Conservation (phyloP, 2,888 invertebrate genomes). For the Steinernema carpocapsae region DNA sequence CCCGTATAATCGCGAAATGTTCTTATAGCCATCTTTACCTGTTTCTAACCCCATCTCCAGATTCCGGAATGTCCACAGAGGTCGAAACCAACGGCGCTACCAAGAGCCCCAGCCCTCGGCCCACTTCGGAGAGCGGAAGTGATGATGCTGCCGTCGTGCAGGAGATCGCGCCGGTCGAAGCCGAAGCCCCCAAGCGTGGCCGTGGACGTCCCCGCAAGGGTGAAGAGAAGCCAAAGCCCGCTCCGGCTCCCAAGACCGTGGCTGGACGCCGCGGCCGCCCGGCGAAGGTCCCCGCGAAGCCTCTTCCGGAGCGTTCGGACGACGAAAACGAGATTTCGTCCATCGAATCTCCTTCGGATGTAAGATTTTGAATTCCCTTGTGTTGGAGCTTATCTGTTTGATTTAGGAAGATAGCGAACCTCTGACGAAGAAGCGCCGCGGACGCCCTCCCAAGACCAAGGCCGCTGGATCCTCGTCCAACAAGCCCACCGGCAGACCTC, state of each 20-base stretch:
- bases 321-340: background rate
- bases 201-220: constrained; percentile 16
- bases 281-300: background rate
- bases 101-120: background rate
- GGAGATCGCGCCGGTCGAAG: background rate
- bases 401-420: too few relatives aligned
- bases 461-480: background rate
- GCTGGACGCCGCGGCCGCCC: background rate
- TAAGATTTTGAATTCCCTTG: background rate
- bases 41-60: too few relatives aligned
- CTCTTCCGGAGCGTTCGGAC: background rate
- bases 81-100: constrained; percentile 13
- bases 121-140: background rate
- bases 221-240: background rate
- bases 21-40: too few relatives aligned
- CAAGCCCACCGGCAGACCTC: constrained; percentile 1
- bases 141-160: background rate
- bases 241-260: background rate
- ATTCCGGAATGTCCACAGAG: constrained; percentile 6
- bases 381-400: too few relatives aligned
- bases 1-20: too few relatives aligned
- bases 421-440: background rate
- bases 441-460: background rate
- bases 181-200: background rate
- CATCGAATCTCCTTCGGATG: background rate